These are phyloP conservation scores for Tetragonisca angustula DNA, from an alignment of 2,888 invertebrate species.

Conservation along the genomic window DNA sequence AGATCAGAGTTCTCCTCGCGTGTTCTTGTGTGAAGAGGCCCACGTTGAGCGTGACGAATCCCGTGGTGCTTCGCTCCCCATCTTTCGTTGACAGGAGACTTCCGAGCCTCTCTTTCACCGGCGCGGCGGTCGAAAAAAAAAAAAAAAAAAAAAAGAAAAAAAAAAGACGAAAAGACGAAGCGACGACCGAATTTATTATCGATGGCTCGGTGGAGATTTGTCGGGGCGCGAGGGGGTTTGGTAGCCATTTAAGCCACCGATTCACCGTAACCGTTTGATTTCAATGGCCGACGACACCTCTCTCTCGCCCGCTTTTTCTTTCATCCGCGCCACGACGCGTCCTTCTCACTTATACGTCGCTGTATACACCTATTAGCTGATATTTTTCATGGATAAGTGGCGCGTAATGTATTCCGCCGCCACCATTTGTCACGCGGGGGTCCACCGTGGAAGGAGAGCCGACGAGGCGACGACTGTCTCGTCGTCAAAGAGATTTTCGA, in stretches of 20 bases:
- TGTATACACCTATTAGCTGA: conserved; percentile 66
- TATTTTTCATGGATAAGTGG: conserved; percentile 66
- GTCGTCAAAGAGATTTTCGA: conserved; percentile 57
- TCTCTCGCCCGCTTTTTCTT: conserved; percentile 57
- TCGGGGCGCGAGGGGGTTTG: conserved; percentile 18
- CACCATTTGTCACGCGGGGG: conserved; percentile 65
- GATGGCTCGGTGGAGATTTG: conserved; percentile 4
- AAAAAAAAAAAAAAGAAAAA: too few relatives aligned
- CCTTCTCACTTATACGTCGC: conserved; percentile 53
- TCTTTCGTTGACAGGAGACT: conserved; percentile 9
- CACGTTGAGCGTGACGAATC: not conserved
- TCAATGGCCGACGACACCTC: conserved; percentile 47
- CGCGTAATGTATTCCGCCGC: conserved; percentile 66
- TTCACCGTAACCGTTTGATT: conserved; percentile 58
- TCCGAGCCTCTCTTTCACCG: conserved; percentile 13
- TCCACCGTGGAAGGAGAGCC: conserved; percentile 28
- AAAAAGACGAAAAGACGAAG: not conserved
- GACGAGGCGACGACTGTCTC: conserved; percentile 15
- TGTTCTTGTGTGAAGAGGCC: not conserved
- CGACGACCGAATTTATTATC: conserved; percentile 50
- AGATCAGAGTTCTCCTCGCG: too few relatives aligned
- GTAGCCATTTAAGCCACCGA: conserved; percentile 39
- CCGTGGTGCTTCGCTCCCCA: not conserved
- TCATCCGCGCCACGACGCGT: conserved; percentile 44
- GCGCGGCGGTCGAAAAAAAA: too few relatives aligned